These are phyloP conservation scores for Pseudachorutes palmiensis DNA, from an alignment of 1,140 invertebrate species.

Conservation along the genomic window DNA sequence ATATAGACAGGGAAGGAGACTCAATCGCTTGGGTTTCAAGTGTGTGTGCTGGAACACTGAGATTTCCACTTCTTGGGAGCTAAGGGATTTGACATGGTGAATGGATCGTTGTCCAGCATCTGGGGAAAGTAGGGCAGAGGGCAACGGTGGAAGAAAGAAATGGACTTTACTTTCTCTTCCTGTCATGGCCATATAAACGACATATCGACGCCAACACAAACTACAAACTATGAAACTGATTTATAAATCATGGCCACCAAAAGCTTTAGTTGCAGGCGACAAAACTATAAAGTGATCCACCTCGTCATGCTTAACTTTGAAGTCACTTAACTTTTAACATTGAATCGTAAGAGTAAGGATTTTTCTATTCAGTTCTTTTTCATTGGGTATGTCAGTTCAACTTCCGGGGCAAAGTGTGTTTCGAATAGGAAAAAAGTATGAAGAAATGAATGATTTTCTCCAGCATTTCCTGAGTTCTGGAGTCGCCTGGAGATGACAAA, in stretches of 20 bases:
- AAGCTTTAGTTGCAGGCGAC: not conserved
- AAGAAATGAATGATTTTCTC: not conserved
- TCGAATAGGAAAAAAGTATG: not conserved
- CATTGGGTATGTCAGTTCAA: not conserved
- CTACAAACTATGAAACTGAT: not conserved
- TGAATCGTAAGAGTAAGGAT: too few relatives aligned
- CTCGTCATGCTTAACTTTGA: not conserved
- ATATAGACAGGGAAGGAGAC: too few relatives aligned
- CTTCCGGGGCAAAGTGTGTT: not conserved
- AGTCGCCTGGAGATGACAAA: conserved; percentile 4
- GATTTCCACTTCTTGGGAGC: too few relatives aligned
- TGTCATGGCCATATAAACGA: not conserved
- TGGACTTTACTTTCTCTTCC: not conserved
- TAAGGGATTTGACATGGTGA: conserved; percentile 10
- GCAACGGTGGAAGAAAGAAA: not conserved
- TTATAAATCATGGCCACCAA: not conserved
- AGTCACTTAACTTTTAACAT: not conserved
- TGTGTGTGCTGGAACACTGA: too few relatives aligned
- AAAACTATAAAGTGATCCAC: not conserved
- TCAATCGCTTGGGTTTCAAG: too few relatives aligned
- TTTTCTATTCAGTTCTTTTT: too few relatives aligned
- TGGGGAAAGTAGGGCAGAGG: not conserved
- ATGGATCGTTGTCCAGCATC: not conserved
- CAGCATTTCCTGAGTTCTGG: not conserved
- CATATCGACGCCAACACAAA: not conserved